Evolutionary conservation across 1,140 invertebrate genomes (phyloP).

Genomic region (Zaprionus camerounensis): DNA sequence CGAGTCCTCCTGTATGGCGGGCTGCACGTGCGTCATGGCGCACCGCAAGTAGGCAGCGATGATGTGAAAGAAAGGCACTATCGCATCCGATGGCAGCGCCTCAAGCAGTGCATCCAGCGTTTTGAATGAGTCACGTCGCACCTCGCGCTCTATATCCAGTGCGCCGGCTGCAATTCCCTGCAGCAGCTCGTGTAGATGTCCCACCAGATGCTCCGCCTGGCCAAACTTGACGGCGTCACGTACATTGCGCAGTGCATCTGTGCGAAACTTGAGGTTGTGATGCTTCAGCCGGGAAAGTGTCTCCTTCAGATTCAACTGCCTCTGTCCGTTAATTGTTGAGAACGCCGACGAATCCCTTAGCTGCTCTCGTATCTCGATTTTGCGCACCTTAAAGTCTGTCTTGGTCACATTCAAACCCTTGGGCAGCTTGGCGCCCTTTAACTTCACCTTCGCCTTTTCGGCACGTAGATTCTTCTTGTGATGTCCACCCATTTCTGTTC

Average conservation of each 20-base stretch:
- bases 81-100: constrained; percentile 84
- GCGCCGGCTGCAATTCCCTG: constrained; percentile 88
- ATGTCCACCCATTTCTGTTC: constrained; percentile 82
- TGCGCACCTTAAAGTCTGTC: constrained; percentile 94
- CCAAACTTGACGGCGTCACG: constrained; percentile 88
- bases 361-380: constrained; percentile 92
- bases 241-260: constrained; percentile 89
- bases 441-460: constrained; percentile 91
- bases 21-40: constrained; percentile 94
- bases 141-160: constrained; percentile 89
- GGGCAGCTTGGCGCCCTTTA: constrained; percentile 89
- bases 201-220: constrained; percentile 82
- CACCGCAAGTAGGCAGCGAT: constrained; percentile 91
- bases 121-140: constrained; percentile 89
- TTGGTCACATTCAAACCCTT: constrained; percentile 94
- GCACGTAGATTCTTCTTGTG: constrained; percentile 90
- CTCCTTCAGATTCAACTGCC: constrained; percentile 91
- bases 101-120: constrained; percentile 88
- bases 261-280: constrained; percentile 89
- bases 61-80: constrained; percentile 89
- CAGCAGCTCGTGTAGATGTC: constrained; percentile 88
- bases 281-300: constrained; percentile 90
- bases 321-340: constrained; percentile 86
- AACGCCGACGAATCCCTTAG: constrained; percentile 87
- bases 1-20: constrained; percentile 92